Conservation (phyloP, 2,797 vertebrate genomes). For the Rhabdomys pumilio region DNA sequence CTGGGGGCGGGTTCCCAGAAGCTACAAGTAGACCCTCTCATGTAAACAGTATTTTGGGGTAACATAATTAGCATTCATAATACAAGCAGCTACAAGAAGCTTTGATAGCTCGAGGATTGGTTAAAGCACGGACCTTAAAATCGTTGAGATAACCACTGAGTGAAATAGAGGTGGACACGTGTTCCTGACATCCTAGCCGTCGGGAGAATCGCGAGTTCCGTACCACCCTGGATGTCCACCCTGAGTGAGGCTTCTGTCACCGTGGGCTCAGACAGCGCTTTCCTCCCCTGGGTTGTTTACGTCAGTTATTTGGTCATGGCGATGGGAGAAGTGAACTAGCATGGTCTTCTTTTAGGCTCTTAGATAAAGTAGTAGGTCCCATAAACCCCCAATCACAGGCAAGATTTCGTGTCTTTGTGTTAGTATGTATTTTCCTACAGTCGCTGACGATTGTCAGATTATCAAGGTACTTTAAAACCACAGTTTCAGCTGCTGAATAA, state of each 20-base stretch:
- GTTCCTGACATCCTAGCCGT: background rate
- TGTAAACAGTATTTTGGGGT: background rate
- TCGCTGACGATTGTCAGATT: background rate
- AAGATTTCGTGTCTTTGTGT: background rate
- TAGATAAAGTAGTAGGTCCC: background rate
- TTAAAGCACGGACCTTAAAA: background rate
- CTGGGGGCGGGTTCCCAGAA: background rate
- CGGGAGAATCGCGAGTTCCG: background rate
- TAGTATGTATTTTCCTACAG: background rate
- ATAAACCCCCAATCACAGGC: background rate
- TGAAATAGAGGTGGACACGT: background rate
- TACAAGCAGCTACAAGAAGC: background rate
- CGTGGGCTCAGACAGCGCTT: background rate
- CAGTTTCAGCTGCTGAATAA: background rate
- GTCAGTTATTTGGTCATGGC: background rate
- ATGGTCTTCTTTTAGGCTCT: background rate
- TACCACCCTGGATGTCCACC: background rate
- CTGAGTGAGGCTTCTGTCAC: background rate
- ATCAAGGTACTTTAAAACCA: background rate
- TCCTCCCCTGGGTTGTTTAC: background rate
- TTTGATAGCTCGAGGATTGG: background rate
- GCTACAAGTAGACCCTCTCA: background rate
- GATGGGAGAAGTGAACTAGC: background rate
- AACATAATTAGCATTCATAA: background rate
- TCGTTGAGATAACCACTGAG: background rate